A percentile compares a stretch with the other conserved stretches of the same genome.
Conservation (phyloP, 2,113 vertebrate species). For the Ramphastos sulfuratus region DNA sequence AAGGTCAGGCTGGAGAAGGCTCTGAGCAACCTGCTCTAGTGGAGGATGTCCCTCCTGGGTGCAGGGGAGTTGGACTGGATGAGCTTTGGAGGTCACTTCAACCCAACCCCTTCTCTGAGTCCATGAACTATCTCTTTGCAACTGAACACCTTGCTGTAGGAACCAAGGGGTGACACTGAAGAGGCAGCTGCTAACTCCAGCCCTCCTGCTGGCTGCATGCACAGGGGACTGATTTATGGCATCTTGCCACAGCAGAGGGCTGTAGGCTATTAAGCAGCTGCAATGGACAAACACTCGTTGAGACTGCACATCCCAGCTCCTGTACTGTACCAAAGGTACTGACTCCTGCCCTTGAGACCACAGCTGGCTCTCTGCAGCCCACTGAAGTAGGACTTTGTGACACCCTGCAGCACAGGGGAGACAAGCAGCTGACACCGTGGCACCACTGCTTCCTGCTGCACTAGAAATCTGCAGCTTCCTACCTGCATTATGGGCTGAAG, state of each 20-base stretch:
- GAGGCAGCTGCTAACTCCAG: neutral
- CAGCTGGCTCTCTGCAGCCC: slow-evolving; percentile 20
- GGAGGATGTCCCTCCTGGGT: too few species aligned
- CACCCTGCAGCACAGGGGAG: slow-evolving; percentile 10
- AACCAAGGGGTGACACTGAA: neutral
- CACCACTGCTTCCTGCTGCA: slow-evolving; percentile 52
- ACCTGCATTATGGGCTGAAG: slow-evolving; percentile 50
- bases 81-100: too few species aligned
- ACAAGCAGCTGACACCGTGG: slow-evolving; percentile 44
- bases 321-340: slow-evolving; percentile 28
- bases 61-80: too few species aligned
- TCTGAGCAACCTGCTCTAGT: too few species aligned
- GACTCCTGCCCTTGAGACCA: slow-evolving; percentile 42
- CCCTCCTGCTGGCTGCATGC: neutral
- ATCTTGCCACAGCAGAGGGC: neutral
- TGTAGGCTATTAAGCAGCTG: slow-evolving; percentile 53
- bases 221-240: slow-evolving; percentile 16
- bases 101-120: too few species aligned
- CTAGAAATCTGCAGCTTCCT: slow-evolving; percentile 33
- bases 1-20: too few species aligned
- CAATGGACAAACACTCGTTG: slow-evolving; percentile 42
- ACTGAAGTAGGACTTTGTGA: slow-evolving; percentile 48
- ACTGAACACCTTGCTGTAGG: neutral
- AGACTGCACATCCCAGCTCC: slow-evolving; percentile 36
- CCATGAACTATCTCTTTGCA: neutral